Percentiles rank a stretch among this genome's conserved stretches.
These are phyloP conservation scores for Mamestra configurata DNA, from an alignment of 1,140 invertebrate genomes.

Conservation along the genomic window DNA sequence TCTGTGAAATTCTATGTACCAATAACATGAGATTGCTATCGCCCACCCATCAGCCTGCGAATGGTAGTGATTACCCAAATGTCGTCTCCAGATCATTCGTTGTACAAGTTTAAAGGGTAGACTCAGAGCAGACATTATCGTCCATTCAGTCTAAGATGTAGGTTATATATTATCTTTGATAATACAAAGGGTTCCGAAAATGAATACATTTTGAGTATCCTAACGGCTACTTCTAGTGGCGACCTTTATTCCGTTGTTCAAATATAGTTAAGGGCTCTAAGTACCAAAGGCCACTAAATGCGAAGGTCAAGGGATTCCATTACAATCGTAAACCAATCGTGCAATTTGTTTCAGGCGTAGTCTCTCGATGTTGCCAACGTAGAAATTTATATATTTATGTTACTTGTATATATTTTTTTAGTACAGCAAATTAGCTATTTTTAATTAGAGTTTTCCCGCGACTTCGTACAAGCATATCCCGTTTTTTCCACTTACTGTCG, in stretches of 20 bases:
- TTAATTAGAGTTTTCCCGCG: too few species aligned
- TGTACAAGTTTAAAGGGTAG: not conserved
- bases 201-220: constrained; percentile 24
- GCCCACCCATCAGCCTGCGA: not conserved
- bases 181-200: constrained; percentile 8
- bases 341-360: constrained; percentile 48
- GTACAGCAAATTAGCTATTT: too few species aligned
- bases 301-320: constrained; percentile 48
- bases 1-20: not conserved
- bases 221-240: constrained; percentile 9
- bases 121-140: not conserved
- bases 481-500: too few species aligned
- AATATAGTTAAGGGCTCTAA: constrained; percentile 39
- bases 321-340: constrained; percentile 54
- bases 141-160: not conserved
- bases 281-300: constrained; percentile 50
- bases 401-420: too few species aligned
- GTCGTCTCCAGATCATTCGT: not conserved
- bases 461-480: too few species aligned
- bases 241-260: constrained; percentile 43
- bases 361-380: not conserved
- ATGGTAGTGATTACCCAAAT: constrained; percentile 6
- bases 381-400: too few species aligned
- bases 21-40: not conserved
- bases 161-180: constrained; percentile 3